Percentiles rank a stretch among this genome's conserved stretches.
Evolutionary conservation across 2,888 invertebrate genomes (phyloP).

Genomic region (Monochamus alternatus): DNA sequence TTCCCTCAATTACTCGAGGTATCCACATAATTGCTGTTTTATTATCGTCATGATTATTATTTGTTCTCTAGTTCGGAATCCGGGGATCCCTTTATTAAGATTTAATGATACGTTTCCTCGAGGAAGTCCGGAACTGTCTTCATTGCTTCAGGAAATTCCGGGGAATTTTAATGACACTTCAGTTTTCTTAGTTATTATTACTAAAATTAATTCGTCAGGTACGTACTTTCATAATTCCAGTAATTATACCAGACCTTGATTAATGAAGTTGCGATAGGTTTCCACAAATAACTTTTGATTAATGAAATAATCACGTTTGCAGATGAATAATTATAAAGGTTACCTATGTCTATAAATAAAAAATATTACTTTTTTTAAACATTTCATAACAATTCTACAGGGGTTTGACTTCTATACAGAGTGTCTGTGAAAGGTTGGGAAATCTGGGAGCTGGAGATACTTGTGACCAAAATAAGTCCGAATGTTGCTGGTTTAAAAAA

Average conservation of each 20-base stretch:
- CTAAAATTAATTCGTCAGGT: conserved; percentile 31
- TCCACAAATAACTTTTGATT: background rate
- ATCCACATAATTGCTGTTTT: conserved; percentile 55
- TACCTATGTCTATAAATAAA: no score
- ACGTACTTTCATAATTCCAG: conserved; percentile 13
- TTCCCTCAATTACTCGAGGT: conserved; percentile 52
- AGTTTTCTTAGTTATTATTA: conserved; percentile 35
- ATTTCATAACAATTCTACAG: no score
- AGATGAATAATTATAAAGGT: no score
- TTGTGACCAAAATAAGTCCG: no score
- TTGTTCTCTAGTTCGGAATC: conserved; percentile 50
- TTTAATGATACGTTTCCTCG: conserved; percentile 50
- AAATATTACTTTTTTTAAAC: no score
- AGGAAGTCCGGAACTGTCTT: conserved; percentile 32
- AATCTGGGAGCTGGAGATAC: no score
- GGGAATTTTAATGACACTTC: conserved; percentile 32
- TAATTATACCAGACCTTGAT: conserved; percentile 19
- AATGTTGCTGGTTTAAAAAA: no score
- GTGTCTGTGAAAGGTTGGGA: no score
- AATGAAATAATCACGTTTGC: background rate
- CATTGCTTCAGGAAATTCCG: conserved; percentile 26
- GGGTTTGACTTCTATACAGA: no score
- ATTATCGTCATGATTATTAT: conserved; percentile 56
- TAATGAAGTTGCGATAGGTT: conserved; percentile 13
- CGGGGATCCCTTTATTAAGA: conserved; percentile 49